Conservation (phyloP, 1,140 invertebrate genomes). For the Conus betulinus region DNA sequence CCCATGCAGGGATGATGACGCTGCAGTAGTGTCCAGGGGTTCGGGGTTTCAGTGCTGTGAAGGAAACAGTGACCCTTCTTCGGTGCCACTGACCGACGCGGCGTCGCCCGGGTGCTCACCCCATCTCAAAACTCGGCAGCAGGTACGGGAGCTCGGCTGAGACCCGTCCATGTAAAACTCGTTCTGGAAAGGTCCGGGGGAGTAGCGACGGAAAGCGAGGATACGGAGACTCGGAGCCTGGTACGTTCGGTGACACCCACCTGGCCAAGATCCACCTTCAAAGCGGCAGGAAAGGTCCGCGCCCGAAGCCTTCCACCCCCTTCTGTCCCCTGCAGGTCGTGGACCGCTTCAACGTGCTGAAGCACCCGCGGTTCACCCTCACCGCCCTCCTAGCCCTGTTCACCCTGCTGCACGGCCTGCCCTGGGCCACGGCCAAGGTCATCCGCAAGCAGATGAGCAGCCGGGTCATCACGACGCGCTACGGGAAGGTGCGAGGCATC, state of each 20-base stretch:
- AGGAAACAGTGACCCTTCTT: neutral
- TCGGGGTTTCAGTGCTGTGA: neutral
- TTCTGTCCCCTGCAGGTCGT: neutral
- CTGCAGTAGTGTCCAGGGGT: neutral
- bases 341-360: neutral
- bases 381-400: conserved; percentile 6
- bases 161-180: neutral
- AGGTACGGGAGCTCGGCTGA: too few species aligned
- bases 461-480: conserved; percentile 78
- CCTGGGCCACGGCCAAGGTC: conserved; percentile 39
- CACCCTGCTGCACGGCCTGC: conserved; percentile 28
- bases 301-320: neutral
- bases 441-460: conserved; percentile 54
- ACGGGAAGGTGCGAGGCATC: conserved; percentile 91
- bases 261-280: neutral
- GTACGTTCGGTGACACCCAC: too few species aligned
- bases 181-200: neutral
- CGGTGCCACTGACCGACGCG: neutral
- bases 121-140: neutral
- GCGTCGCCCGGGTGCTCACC: neutral
- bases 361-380: neutral
- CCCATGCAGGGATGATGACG: neutral
- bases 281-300: neutral
- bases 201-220: too few species aligned
- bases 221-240: neutral